Evolutionary conservation across 2,888 invertebrate genomes (phyloP), one percentile per base, ranked within the genome.

Genomic region (Schizaphis graminum): DNA sequence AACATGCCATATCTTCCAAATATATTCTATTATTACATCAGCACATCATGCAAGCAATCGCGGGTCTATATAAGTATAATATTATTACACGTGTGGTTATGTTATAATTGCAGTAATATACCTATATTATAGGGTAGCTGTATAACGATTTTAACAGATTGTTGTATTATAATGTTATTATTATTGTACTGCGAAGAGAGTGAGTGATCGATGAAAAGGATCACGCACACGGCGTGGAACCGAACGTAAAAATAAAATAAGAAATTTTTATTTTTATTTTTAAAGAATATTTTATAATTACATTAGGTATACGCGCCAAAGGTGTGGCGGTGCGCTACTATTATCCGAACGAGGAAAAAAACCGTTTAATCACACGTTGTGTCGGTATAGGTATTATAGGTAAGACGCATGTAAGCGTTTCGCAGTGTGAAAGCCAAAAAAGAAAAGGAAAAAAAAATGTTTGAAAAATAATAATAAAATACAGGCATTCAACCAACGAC

Each of bases 361-460:
- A 89, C 5, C 94, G 86, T 94, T 91, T 91, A 86, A 85, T 86
- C 94, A 26, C 86, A 91, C 90, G 94, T 24, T 47, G 93, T 44
- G 93, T 44, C 21, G 35, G 35, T 77, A 77, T 77, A 41, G 77
- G 61, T 61, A 61, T 3, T 77, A 77, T 77, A 21, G 77, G 77
- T 41, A 77, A 77, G 35, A 47, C 56, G 41, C 53, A 5, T n/a
- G n/a, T n/a, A 35, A 88, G 49, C 53, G 77, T 89, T 77, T 86
- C 85, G 44, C 88, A n/a, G 88, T 57, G 93, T 89, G 93, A 93
- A 93, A 93, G 93, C 85, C 56, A 47, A 89, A 92, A 67, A 67
- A 57, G 35, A 77, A 91, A 44, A 85, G 61, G 16, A 91, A 91
- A 56, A 91, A 56, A 91, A 21, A 56, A 85, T 44, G 21, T n/a